Evolutionary conservation across 2,888 invertebrate genomes (phyloP).

Genomic region (Luperina nickerlii): DNA sequence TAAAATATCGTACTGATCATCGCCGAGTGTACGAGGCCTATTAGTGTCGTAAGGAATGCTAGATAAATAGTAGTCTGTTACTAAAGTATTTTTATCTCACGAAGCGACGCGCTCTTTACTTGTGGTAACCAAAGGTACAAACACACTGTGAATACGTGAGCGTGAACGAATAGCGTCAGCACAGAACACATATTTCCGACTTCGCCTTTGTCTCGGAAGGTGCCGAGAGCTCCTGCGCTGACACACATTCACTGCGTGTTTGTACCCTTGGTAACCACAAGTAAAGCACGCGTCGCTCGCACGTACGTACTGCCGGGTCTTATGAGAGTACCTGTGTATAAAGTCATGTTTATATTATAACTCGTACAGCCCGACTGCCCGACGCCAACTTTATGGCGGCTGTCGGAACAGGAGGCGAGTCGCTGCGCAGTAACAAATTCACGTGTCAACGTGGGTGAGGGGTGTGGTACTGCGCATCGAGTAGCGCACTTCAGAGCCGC

Average conservation of each 20-base stretch:
- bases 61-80: neutral
- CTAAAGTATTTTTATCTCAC: neutral
- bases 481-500: neutral
- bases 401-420: neutral
- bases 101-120: too few species aligned
- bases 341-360: neutral
- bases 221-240: neutral
- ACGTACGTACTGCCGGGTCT: neutral
- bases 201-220: too few species aligned
- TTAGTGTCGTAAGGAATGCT: neutral
- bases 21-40: too few species aligned
- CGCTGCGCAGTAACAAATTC: neutral
- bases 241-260: neutral
- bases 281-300: neutral
- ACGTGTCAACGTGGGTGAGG: neutral
- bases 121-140: too few species aligned
- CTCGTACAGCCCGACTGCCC: constrained; percentile 1
- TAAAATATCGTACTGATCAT: neutral
- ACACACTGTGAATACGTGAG: too few species aligned
- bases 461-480: neutral
- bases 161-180: too few species aligned
- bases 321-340: constrained; percentile 7
- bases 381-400: neutral
- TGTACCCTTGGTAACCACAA: neutral
- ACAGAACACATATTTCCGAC: too few species aligned